Evolutionary conservation across 1,140 invertebrate species (phyloP), one percentile per base, ranked within the genome.

Genomic region (Mesaphorura yosii): DNA sequence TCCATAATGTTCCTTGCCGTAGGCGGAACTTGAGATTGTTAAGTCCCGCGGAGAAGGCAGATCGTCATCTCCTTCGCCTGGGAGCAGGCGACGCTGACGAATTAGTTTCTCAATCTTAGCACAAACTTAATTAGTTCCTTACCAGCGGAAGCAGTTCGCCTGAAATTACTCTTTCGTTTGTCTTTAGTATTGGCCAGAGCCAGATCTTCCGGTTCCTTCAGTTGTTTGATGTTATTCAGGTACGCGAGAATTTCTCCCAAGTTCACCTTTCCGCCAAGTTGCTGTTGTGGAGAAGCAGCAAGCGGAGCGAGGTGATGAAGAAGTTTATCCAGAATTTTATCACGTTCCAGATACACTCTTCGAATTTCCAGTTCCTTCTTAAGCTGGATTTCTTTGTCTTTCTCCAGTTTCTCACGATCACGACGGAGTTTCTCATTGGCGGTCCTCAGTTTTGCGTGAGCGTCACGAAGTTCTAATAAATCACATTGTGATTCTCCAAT

Each of bases 391-490:
- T 88, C 84, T n/a, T 84, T 73, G 62, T 91, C 86, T 57, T 79
- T 78, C 61, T 91, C 86, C 60, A 84, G 78, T 2, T 82, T 75
- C 65, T 91, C 87, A 56, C 87, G 86, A 66, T 94, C 88, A 34
- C 86, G 73, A 40, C 86, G 74, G 53, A 92, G 73, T 65, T 91
- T 89, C 59, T 92, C 88, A 66, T 90, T 91, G 37, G 88, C 87
- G n/a, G 87, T 89, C 37, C 88, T 74, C 42, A 93, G 69, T 68
- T 92, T 91, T 5, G 88, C 88, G 67, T 92, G 88, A 20, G 88
- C 88, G 68, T 92, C 88, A 17, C 88, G 73, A 25, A 92, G 69
- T 68, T 93, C 89, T 23, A 91, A 68, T 27, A 92, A 67, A 72
- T 92, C 88, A 64, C 34, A 52, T 14, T 59, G 54, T 15, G 48